Conservation (phyloP, 2,888 invertebrate genomes). For the Ommatoiulus sabulosus region DNA sequence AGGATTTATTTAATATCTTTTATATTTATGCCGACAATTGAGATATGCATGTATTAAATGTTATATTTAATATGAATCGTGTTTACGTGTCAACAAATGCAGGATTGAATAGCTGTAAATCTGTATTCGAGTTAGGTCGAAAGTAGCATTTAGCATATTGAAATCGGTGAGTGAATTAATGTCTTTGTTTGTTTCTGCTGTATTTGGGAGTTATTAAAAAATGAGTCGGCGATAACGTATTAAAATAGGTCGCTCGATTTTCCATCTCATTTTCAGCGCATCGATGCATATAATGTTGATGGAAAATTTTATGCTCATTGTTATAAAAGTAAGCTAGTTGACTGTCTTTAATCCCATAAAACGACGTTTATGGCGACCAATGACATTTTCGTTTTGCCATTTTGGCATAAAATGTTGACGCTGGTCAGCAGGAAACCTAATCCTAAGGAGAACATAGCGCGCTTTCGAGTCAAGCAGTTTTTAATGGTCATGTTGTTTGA, state of each 20-base stretch:
- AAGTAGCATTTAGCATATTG: background rate
- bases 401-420: constrained; percentile 31
- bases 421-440: constrained; percentile 35
- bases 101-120: no score
- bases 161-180: background rate
- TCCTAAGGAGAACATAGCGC: constrained; percentile 11
- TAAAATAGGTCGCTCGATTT: background rate
- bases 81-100: no score
- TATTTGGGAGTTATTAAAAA: background rate
- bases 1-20: no score
- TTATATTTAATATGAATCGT: no score
- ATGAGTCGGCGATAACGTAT: background rate
- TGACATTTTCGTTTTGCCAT: constrained; percentile 40
- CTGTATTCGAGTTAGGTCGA: no score
- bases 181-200: background rate
- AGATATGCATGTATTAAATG: no score
- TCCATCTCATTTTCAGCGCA: background rate
- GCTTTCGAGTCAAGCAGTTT: constrained; percentile 14
- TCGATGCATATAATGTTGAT: constrained; percentile 9
- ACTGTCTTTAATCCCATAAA: constrained; percentile 32
- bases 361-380: constrained; percentile 29
- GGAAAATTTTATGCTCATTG: constrained; percentile 16
- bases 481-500: constrained; percentile 28
- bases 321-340: constrained; percentile 24
- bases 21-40: no score